Evolutionary conservation across 2,888 invertebrate species (phyloP), one percentile per base, ranked within the genome.

Genomic region (Cylloceria caligata): DNA sequence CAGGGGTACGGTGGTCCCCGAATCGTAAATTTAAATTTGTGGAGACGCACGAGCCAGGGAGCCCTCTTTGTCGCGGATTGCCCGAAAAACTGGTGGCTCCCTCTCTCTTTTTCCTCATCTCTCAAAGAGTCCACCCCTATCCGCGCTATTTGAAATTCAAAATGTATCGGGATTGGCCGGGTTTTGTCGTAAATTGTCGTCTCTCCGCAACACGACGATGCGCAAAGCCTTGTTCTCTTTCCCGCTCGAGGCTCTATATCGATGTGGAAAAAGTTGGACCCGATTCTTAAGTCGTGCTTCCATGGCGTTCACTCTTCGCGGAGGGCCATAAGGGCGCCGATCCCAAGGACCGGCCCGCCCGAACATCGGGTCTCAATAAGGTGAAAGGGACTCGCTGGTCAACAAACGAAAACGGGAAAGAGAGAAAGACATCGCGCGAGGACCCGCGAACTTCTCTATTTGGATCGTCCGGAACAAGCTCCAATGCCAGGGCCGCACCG

Each of bases 141-240:
- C 16, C 19, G 62, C 36, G 34, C 62, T 49, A 86, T 89, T 88
- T 89, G 87, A 89, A 89, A 88, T 89, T 89, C 88, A 89, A 86
- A 87, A 87, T 75, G 84, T 68, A 77, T 74, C 71, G 81, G 84
- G 85, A 89, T 89, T 89, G 88, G 80, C 86, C 86, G 75, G 88
- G 86, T 89, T 88, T 89, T 87, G 87, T 88, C 88, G 88, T 88
- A 89, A 89, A 89, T 89, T 88, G 87, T 87, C 81, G 79, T 71
- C 36, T 21, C 55, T 57, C 21, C 30, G 68, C 71, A 62, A 77
- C 84, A 71, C 67, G 62, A 34, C 62, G 52, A 39, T 60, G 27
- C 55, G 67, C 49, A 47, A 57, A 21, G 39, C 45, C 62, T 27
- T 36, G 55, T 55, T 52, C 34, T 24, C 45, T 27, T 34, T 45